phyloP scores from a whole-genome alignment of 2,113 vertebrate genomes.

The Phasianus colchicus region DNA sequence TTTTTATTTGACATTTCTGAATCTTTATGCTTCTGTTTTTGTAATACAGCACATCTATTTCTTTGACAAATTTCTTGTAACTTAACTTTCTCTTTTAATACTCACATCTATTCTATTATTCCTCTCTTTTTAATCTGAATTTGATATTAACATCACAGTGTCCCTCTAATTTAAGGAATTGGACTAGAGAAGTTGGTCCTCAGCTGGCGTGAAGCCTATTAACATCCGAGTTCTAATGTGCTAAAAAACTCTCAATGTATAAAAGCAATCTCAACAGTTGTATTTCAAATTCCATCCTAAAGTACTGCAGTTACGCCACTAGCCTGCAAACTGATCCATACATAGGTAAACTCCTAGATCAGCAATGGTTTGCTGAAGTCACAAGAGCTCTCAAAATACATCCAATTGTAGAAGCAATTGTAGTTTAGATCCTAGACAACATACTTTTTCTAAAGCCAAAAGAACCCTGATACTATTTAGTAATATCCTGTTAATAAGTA shows the following conservation, averaged over 20 bases:
- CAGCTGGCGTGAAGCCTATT: background rate
- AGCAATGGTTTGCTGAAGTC: background rate
- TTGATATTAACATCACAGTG: background rate
- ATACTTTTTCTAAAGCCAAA: background rate
- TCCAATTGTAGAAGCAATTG: background rate
- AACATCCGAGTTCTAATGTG: background rate
- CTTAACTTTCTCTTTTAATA: background rate
- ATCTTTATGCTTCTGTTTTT: background rate
- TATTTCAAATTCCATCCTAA: background rate
- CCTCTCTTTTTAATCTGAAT: background rate
- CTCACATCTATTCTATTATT: background rate
- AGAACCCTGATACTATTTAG: background rate
- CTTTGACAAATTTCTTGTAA: background rate
- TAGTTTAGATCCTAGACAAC: background rate
- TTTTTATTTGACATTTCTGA: background rate
- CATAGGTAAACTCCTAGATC: background rate
- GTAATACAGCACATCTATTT: fast-evolving
- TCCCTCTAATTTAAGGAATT: background rate
- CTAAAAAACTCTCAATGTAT: background rate
- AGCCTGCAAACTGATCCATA: background rate
- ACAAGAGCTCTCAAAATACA: background rate
- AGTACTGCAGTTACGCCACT: background rate
- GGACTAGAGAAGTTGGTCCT: background rate
- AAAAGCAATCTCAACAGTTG: background rate
- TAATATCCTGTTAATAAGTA: background rate